Evolutionary conservation across 1,140 invertebrate genomes (phyloP).

Genomic region (Cydia amplana): DNA sequence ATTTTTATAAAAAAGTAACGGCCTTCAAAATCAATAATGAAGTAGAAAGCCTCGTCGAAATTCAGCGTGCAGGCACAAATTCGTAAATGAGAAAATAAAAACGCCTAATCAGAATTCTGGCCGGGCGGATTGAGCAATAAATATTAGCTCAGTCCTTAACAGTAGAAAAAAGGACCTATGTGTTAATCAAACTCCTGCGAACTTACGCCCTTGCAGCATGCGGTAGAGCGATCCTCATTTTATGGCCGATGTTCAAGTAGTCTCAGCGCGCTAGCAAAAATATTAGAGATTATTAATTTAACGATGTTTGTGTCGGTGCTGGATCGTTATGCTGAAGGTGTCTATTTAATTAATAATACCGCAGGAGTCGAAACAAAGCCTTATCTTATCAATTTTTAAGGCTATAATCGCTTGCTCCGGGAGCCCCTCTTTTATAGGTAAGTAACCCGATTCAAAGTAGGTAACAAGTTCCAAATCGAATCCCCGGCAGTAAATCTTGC

Average conservation of each 20-base stretch:
- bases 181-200: background rate
- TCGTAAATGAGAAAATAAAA: constrained; percentile 30
- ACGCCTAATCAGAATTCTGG: constrained; percentile 27
- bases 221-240: background rate
- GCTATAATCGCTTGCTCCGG: constrained; percentile 3
- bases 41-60: background rate
- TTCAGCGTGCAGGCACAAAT: constrained; percentile 18
- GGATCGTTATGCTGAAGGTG: constrained; percentile 21
- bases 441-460: constrained; percentile 11
- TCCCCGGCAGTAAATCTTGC: constrained; percentile 27
- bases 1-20: background rate
- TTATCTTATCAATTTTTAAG: background rate
- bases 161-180: background rate
- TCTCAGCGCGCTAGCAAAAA: constrained; percentile 11
- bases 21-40: background rate
- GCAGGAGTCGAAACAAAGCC: background rate
- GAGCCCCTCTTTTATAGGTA: background rate
- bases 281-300: constrained; percentile 31
- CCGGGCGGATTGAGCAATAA: constrained; percentile 9
- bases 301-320: constrained; percentile 27
- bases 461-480: constrained; percentile 32
- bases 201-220: background rate
- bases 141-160: constrained; percentile 20
- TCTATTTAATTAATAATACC: constrained; percentile 29
- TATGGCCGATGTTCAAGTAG: constrained; percentile 15